Base-by-base conservation (phyloP, 2,888 invertebrate species). In the Malthinus seriepunctatus region DNA sequence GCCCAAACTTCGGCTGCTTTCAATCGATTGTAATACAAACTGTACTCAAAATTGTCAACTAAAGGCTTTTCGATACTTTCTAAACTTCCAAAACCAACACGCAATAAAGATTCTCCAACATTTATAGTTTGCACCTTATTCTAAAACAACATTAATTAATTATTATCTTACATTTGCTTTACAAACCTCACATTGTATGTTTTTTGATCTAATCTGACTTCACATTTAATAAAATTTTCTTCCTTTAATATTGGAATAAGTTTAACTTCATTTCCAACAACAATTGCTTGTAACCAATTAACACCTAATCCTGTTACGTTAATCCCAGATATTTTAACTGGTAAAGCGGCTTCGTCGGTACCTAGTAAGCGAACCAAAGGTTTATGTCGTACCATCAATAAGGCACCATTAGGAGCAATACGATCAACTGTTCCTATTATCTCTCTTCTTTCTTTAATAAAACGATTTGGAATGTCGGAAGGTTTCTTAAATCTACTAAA, bases 31-130 rank as follows among this genome's bases (percentile, higher is more conserved):
- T 78, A 77, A 67, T 83, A 83, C 31, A 66, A 66, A 10, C 74
- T 60, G 51, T 78, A 71, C 7, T 70, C 63, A 37, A 74, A 73
- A 55, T 77, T 76, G 23, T 69, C 69, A 8, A 69, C 50, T 68
- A 71, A 72, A 71, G 75, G 78, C 54, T 93, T 93, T 78, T 95
- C 94, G 0, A 93, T 89, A 1, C 86, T 86, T 1, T 60, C 67
- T 9, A 70, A 62, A 0, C 93, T 92, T 0, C 92, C 95, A 73
- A 95, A 95, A 73, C 83, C 83, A 56, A 83, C 73, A 67, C 73
- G 76, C 0, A 82, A 71, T 42, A 86, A 74, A 44, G 81, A 79
- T 64, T 83, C 80, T 0, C 83, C 85, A 54, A 87, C 77, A 64
- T 82, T 76, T 31, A 83, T 65, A 7, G 78, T 78, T 42, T 67